Conservation (phyloP, 2,797 vertebrate genomes). For the Aulostomus chinensis region DNA sequence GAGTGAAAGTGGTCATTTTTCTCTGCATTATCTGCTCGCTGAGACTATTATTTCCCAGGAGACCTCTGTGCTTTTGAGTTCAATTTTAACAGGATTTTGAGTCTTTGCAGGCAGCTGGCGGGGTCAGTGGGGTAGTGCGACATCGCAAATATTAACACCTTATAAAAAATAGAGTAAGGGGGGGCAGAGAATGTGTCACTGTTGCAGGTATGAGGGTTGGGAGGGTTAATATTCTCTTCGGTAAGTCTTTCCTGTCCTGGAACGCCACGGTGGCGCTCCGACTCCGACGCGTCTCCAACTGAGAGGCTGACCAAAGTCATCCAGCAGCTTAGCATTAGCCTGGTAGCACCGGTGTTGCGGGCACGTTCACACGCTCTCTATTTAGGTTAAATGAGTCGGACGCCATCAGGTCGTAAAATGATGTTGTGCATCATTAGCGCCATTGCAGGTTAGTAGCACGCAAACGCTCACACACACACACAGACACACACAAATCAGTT, state of each 20-base stretch:
- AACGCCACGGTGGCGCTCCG: no score
- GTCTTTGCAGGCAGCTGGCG: constrained; percentile 9
- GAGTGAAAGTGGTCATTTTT: not conserved
- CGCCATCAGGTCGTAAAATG: no score
- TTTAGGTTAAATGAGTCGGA: no score
- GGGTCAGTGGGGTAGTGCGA: constrained; percentile 15
- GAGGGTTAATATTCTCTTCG: no score
- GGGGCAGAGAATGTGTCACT: not conserved
- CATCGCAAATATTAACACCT: not conserved
- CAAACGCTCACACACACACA: not conserved
- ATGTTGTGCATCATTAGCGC: no score
- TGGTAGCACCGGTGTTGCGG: not conserved
- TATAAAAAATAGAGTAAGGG: not conserved
- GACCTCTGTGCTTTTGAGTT: constrained; percentile 20
- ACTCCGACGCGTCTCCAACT: no score
- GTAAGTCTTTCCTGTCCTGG: no score
- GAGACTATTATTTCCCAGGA: constrained; percentile 44
- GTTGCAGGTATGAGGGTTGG: not conserved
- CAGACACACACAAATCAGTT: constrained; percentile 13
- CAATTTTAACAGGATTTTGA: constrained; percentile 32
- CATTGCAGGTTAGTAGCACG: no score
- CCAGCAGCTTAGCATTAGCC: not conserved
- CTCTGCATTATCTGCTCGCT: not conserved
- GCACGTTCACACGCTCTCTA: not conserved
- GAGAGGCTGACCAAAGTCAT: no score